A percentile compares a stretch with the other conserved stretches of the same genome.
These are phyloP conservation scores for Melitaea cinxia DNA, from an alignment of 1,140 invertebrate species.

Conservation along the genomic window DNA sequence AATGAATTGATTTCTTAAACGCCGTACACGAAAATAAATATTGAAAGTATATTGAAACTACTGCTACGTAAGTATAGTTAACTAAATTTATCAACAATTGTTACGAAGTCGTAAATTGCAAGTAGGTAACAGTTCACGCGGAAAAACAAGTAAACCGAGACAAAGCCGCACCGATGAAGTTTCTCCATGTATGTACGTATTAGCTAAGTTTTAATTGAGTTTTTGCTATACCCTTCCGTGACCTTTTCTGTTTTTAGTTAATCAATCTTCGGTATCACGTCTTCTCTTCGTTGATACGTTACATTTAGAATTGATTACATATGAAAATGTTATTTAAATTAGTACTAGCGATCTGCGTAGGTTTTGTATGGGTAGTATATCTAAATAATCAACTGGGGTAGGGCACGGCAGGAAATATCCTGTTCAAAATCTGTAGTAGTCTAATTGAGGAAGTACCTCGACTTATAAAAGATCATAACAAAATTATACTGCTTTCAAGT, in stretches of 20 bases:
- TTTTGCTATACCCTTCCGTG: slow-evolving; percentile 51
- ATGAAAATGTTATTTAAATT: too few species aligned
- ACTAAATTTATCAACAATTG: slow-evolving; percentile 11
- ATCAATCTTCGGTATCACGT: slow-evolving; percentile 24
- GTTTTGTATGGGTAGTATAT: too few species aligned
- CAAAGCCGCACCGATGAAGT: slow-evolving; percentile 34
- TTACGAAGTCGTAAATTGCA: slow-evolving; percentile 36
- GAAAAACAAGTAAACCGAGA: slow-evolving; percentile 38
- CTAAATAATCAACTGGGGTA: too few species aligned
- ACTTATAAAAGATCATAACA: too few species aligned
- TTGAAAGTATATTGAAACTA: background rate
- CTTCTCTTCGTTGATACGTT: slow-evolving; percentile 2
- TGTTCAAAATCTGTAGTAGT: too few species aligned
- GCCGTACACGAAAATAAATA: background rate
- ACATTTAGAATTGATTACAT: background rate
- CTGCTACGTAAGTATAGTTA: background rate
- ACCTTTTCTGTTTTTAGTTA: slow-evolving; percentile 34
- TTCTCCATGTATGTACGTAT: slow-evolving; percentile 46
- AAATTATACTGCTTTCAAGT: too few species aligned
- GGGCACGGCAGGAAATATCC: too few species aligned
- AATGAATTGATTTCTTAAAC: too few species aligned
- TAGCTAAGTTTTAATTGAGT: slow-evolving; percentile 59
- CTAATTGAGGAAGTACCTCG: too few species aligned
- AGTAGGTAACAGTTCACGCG: slow-evolving; percentile 33
- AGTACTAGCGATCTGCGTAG: too few species aligned